phyloP scores from a whole-genome alignment of 1,140 invertebrate species.

The Sipha flava region DNA sequence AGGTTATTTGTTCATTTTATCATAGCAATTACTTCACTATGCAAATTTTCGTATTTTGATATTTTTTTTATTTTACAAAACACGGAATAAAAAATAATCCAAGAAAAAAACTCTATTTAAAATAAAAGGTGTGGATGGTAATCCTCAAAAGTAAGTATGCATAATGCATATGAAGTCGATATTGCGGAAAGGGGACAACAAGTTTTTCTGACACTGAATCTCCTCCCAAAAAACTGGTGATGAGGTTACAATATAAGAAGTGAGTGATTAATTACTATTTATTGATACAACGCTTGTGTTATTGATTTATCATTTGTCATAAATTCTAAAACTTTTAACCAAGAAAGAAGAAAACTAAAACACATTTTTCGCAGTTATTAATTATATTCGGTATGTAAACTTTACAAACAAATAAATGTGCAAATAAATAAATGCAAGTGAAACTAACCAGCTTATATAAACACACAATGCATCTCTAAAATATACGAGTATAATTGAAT shows the following conservation, averaged over 20 bases:
- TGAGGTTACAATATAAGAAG: background rate
- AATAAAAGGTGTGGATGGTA: background rate
- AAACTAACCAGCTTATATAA: too few relatives aligned
- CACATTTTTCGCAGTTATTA: too few relatives aligned
- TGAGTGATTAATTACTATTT: slow-evolving; percentile 16
- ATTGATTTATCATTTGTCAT: slow-evolving; percentile 24
- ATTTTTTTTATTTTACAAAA: background rate
- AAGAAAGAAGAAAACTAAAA: background rate
- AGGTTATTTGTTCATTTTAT: too few relatives aligned
- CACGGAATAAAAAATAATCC: background rate
- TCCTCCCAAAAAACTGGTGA: background rate
- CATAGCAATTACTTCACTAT: background rate
- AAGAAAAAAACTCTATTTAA: background rate
- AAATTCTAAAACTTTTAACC: background rate
- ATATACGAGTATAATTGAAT: too few relatives aligned
- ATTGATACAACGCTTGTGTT: background rate
- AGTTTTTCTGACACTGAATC: slow-evolving; percentile 20
- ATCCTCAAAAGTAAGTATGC: slow-evolving; percentile 7
- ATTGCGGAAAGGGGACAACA: background rate
- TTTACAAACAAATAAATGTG: too few relatives aligned
- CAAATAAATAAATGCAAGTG: too few relatives aligned
- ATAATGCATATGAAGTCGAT: background rate
- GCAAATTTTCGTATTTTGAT: background rate
- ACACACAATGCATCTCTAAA: too few relatives aligned
- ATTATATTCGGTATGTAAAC: too few relatives aligned